These are phyloP conservation scores for Hypena proboscidalis DNA, from an alignment of 2,888 invertebrate species.

Conservation along the genomic window DNA sequence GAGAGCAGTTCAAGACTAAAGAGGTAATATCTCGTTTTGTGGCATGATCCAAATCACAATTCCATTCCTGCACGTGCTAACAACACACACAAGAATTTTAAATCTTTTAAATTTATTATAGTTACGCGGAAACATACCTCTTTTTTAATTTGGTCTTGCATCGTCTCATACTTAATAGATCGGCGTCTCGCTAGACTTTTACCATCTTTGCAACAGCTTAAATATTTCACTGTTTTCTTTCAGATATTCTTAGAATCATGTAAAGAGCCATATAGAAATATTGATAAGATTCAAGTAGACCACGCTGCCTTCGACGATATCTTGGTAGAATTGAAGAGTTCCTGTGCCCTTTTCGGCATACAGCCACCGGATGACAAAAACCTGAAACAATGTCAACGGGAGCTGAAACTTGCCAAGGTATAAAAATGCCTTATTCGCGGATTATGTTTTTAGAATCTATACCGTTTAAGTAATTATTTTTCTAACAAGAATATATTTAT, in stretches of 20 bases:
- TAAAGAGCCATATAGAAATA: constrained; percentile 87
- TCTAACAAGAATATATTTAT: background rate
- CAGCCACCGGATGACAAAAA: constrained; percentile 93
- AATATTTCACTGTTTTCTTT: too few relatives aligned
- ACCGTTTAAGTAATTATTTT: too few relatives aligned
- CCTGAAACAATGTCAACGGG: constrained; percentile 90
- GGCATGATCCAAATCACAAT: too few relatives aligned
- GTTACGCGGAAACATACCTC: too few relatives aligned
- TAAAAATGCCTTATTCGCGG: constrained; percentile 6
- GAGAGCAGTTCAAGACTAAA: constrained; percentile 89
- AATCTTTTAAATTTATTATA: too few relatives aligned
- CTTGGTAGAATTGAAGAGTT: constrained; percentile 87
- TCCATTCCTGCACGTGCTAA: too few relatives aligned
- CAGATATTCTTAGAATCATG: constrained; percentile 88
- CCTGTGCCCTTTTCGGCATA: constrained; percentile 94
- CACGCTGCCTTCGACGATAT: constrained; percentile 88
- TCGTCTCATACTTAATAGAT: too few relatives aligned
- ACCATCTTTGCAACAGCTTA: too few relatives aligned
- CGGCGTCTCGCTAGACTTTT: too few relatives aligned
- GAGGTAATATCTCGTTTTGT: constrained; percentile 51
- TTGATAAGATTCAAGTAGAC: constrained; percentile 89
- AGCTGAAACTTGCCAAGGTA: constrained; percentile 90
- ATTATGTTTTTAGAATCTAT: too few relatives aligned
- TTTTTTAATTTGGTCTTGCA: too few relatives aligned
- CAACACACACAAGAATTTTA: too few relatives aligned